Evolutionary conservation across 2,888 invertebrate species (phyloP), one percentile per base, ranked within the genome.

Genomic region (Serripes groenlandicus): DNA sequence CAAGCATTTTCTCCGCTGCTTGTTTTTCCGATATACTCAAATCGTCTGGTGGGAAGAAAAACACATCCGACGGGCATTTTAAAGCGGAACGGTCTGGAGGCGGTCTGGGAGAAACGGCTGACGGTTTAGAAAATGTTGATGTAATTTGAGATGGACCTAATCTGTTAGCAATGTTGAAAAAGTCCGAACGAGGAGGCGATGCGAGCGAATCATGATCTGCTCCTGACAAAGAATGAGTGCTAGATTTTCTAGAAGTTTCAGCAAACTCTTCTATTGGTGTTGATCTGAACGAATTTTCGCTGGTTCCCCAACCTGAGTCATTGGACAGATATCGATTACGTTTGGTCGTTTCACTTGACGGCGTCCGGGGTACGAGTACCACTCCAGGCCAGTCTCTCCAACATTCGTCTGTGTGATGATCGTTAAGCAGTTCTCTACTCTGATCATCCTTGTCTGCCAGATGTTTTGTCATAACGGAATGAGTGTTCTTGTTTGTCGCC

Each of bases 251-350:
- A 34, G 54, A 56, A 11, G 58, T 23, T n/a, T 58, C 71, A 9
- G 15, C 23, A 3, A n/a, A 28, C 15, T 71, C 71, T 21, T 71
- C 71, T 23, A 56, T 26, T n/a, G 71, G 32, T 9, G 34, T 71
- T 26, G 54, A 35, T 21, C 52, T 52, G 54, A 30, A 70, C 3
- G 70, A 70, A 34, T 54, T 30, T 35, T 71, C 71, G 26, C 71
- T 71, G 0, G 54, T 37, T 3, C 56, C 71, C 35, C 58, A 56
- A 9, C 71, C 71, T 35, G 71, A 71, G 28, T 71, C 71, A 23
- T 34, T 58, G 1, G 71, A 71, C 35, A 58, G 23, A 35, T 71
- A 71, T 21, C 71, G 34, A 28, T 71, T 21, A 18, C 71, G 71
- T 35, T 37, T 71, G 26, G 58, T 32, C 1, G 7, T 21, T 0